These are phyloP conservation scores for Emmelina monodactyla DNA, from an alignment of 2,888 invertebrate genomes.

Conservation along the genomic window DNA sequence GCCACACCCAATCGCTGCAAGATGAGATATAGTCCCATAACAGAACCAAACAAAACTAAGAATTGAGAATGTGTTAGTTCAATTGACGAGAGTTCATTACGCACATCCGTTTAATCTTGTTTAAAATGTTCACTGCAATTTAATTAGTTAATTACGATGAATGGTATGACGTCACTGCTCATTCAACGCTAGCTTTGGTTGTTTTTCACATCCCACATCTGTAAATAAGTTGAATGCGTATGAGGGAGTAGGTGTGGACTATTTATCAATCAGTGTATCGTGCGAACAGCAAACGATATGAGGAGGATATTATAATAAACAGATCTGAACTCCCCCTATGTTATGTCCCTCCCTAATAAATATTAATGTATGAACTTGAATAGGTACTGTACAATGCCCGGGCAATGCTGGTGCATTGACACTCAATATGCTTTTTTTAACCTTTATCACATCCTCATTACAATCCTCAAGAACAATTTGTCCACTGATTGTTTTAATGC, in stretches of 20 bases:
- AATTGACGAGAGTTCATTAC: constrained; percentile 32
- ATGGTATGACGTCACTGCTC: constrained; percentile 27
- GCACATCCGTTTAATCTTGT: constrained; percentile 45
- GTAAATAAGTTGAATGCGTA: no score
- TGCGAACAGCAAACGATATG: constrained; percentile 63
- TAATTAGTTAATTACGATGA: constrained; percentile 35
- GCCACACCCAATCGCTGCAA: no score
- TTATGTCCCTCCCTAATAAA: constrained; percentile 51
- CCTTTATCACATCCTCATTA: no score
- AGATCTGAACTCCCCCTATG: constrained; percentile 50
- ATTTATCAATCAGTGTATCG: constrained; percentile 46
- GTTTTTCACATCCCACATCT: constrained; percentile 5
- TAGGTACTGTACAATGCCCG: constrained; percentile 38
- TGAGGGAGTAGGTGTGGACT: no score
- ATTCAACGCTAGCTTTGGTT: no score
- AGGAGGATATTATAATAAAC: constrained; percentile 64
- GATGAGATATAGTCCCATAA: no score
- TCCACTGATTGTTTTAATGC: no score
- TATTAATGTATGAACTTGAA: constrained; percentile 63
- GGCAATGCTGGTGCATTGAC: constrained; percentile 63
- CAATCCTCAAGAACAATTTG: no score
- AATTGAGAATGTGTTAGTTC: no score
- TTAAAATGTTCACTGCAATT: constrained; percentile 45
- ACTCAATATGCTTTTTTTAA: constrained; percentile 48
- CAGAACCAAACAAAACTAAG: no score